Percentiles rank a stretch among this genome's conserved stretches.
Evolutionary conservation across 2,888 invertebrate species (phyloP).

Genomic region (Eristalinus aeneus): DNA sequence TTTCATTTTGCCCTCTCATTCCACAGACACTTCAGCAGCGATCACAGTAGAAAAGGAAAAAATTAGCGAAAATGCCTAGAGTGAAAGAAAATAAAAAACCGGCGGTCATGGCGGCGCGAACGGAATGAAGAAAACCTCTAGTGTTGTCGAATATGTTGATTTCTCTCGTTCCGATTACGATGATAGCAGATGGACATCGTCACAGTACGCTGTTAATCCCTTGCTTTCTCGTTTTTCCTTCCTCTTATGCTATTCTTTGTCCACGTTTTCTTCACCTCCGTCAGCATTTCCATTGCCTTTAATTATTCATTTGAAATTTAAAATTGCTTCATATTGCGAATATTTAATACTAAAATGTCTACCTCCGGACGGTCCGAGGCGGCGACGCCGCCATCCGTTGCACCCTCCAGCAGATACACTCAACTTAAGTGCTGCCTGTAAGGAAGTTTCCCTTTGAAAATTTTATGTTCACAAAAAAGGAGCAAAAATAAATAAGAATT

Average conservation of each 20-base stretch:
- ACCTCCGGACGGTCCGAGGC: neutral
- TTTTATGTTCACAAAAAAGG: slow-evolving; percentile 7
- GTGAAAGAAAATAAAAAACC: neutral
- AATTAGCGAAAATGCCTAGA: slow-evolving; percentile 24
- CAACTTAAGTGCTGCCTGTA: slow-evolving; percentile 66
- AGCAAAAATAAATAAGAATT: slow-evolving; percentile 30
- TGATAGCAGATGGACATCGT: slow-evolving; percentile 64
- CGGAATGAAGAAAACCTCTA: slow-evolving; percentile 14
- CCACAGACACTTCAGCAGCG: neutral
- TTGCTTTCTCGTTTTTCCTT: slow-evolving; percentile 13
- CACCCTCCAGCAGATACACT: slow-evolving; percentile 58
- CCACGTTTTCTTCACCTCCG: slow-evolving; percentile 9
- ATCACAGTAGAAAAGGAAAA: slow-evolving; percentile 1
- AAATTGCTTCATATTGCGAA: slow-evolving; percentile 67
- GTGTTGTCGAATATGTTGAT: slow-evolving; percentile 55
- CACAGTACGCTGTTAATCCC: slow-evolving; percentile 61
- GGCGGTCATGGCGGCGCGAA: too few relatives aligned
- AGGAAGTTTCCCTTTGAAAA: slow-evolving; percentile 60
- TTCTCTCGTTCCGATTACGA: slow-evolving; percentile 20
- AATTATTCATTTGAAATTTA: slow-evolving; percentile 70
- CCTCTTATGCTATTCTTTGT: neutral
- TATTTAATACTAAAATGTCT: slow-evolving; percentile 57
- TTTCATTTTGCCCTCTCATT: neutral
- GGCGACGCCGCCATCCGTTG: slow-evolving; percentile 42
- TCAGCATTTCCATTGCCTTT: slow-evolving; percentile 25